phyloP scores from a whole-genome alignment of 2,888 invertebrate genomes.

The Netelia virgata region DNA sequence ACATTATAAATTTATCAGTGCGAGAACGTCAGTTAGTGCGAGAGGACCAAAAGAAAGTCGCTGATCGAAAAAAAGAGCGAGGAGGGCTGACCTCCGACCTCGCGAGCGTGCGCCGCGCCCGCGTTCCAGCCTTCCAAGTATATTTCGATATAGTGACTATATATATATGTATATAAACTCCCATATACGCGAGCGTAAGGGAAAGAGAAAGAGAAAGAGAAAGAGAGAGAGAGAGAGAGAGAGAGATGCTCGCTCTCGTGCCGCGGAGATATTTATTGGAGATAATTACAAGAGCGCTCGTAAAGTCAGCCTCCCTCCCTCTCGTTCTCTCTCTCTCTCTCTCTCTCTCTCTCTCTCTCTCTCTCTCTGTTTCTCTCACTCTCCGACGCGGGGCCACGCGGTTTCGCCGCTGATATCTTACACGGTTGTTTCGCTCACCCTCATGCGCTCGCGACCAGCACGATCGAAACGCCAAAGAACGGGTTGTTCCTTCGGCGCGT shows the following conservation, averaged over 20 bases:
- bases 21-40: constrained; percentile 72
- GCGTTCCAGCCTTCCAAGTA: constrained; percentile 73
- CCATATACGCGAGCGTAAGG: constrained; percentile 17
- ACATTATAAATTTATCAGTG: constrained; percentile 83
- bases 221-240: constrained; percentile 27
- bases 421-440: constrained; percentile 73
- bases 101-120: constrained; percentile 67
- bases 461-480: constrained; percentile 33
- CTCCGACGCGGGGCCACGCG: constrained; percentile 75
- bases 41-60: constrained; percentile 80
- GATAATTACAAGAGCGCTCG: constrained; percentile 85
- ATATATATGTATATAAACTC: not conserved
- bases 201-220: not conserved
- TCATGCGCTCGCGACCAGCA: constrained; percentile 38
- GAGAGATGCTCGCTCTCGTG: constrained; percentile 79
- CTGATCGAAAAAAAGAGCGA: constrained; percentile 82
- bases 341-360: too few species aligned
- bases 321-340: too few species aligned
- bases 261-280: constrained; percentile 85
- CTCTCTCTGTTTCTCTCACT: constrained; percentile 23
- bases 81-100: constrained; percentile 80
- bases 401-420: constrained; percentile 83
- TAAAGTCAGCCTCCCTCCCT: constrained; percentile 78
- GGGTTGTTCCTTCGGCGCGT: constrained; percentile 38
- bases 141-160: constrained; percentile 80